Evolutionary conservation across 1,140 invertebrate species (phyloP), one percentile per base, ranked within the genome.

Genomic region (Asobara japonica): DNA sequence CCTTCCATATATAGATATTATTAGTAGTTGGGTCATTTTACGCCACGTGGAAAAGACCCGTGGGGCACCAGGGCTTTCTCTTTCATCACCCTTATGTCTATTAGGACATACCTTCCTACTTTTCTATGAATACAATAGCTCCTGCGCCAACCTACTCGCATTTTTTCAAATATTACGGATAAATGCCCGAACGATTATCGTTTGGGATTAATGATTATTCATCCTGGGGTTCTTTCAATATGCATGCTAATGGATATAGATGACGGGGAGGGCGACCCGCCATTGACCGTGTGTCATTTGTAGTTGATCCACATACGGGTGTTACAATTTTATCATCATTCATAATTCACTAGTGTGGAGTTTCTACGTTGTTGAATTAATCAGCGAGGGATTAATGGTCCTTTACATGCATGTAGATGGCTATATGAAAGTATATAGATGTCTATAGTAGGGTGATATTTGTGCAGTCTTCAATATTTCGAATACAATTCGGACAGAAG

Each of bases 1-100:
- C 51, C 51, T 5, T 56, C 51, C 51, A 56, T 27, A 29, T 62
- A 62, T 16, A 16, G 25, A 75, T 75, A 72, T 72, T 75, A 75
- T 75, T 75, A 72, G 70, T 72, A 66, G 70, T 56, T 65, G 66
- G 74, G 48, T 75, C 74, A 75, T 75, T 75, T 72, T 72, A 65
- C 67, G 70, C 71, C 33, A 36, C 69, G 45, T 29, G 48, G 38
- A 69, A 60, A 71, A 65, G 56, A 16, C 71, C 71, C 67, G 56
- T 67, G 67, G 70, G 60, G 62, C 65, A 30, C 66, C 64, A 30
- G 29, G 36, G 48, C 10, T 48, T 4, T 36, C 66, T 25, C 68
- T 18, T 65, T 22, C 48, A 25, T 71, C 27, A 20, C 20, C 30
- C 29, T 60, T 20, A 27, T 29, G 1, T 7, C 41, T 13, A 13